These are phyloP conservation scores for Bellardia pandia DNA, from an alignment of 2,888 invertebrate species.

Conservation along the genomic window DNA sequence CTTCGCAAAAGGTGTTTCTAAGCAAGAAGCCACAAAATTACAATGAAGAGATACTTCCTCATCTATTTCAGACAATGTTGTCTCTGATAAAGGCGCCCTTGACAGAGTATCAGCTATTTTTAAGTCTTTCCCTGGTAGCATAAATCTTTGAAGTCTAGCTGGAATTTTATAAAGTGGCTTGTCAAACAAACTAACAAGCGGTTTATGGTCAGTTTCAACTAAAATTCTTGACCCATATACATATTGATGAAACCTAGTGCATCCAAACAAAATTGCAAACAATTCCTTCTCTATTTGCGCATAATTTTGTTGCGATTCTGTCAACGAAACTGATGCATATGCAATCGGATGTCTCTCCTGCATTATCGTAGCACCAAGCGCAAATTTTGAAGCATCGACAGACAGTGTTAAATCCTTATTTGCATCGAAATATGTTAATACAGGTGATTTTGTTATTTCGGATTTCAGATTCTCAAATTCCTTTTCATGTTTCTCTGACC, in stretches of 20 bases:
- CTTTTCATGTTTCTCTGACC: conserved; percentile 39
- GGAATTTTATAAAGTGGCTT: conserved; percentile 51
- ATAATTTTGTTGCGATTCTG: conserved; percentile 67
- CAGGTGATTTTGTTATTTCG: conserved; percentile 54
- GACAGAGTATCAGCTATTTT: conserved; percentile 53
- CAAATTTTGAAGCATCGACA: conserved; percentile 34
- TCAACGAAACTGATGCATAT: conserved; percentile 67
- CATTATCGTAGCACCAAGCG: conserved; percentile 51
- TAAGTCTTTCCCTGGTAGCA: conserved; percentile 52
- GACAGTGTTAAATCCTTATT: conserved; percentile 40
- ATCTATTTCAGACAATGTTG: conserved; percentile 29
- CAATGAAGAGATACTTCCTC: conserved; percentile 47
- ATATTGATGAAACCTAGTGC: conserved; percentile 69
- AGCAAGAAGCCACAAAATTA: conserved; percentile 38
- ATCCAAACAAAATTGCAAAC: conserved; percentile 71
- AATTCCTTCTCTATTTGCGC: conserved; percentile 74
- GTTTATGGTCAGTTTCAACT: conserved; percentile 53
- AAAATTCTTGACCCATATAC: conserved; percentile 65
- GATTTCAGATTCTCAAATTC: conserved; percentile 51
- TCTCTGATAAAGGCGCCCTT: conserved; percentile 38
- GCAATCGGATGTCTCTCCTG: conserved; percentile 60
- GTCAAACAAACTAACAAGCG: conserved; percentile 29
- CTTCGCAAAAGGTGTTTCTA: conserved; percentile 2
- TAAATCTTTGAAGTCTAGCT: conserved; percentile 48
- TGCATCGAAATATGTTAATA: conserved; percentile 59